Conservation (phyloP, 2,888 invertebrate species). For the Andrena trimmerana region DNA sequence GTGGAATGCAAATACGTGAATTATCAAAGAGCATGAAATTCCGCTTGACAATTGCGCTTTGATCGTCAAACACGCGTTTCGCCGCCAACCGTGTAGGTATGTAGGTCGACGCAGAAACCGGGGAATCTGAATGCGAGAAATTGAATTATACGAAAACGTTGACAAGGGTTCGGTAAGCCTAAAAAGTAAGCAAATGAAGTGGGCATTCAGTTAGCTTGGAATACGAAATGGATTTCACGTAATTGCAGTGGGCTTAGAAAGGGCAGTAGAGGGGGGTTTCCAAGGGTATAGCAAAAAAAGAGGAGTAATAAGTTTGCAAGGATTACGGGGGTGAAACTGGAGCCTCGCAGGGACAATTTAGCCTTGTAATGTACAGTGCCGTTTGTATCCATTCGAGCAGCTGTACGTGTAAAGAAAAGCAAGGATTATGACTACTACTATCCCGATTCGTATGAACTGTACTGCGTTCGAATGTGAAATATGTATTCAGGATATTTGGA, state of each 20-base stretch:
- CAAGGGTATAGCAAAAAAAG: conserved; percentile 31
- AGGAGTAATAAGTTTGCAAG: conserved; percentile 30
- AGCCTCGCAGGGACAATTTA: conserved; percentile 25
- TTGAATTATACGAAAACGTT: neutral
- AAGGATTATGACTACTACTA: neutral
- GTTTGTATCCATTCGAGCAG: neutral
- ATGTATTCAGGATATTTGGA: neutral
- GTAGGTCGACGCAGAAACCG: neutral
- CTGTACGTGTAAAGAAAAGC: neutral
- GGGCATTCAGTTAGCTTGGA: neutral
- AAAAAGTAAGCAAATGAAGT: no score
- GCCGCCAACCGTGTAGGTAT: neutral
- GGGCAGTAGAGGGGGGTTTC: conserved; percentile 24
- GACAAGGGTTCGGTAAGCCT: no score
- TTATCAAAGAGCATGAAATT: neutral
- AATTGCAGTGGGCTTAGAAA: conserved; percentile 26
- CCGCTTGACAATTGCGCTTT: neutral
- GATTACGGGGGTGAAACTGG: conserved; percentile 22
- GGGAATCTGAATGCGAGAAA: neutral
- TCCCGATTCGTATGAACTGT: neutral
- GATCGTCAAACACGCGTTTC: neutral
- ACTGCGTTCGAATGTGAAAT: neutral
- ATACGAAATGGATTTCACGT: conserved; percentile 23
- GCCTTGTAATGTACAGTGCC: neutral
- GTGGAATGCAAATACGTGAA: neutral